Evolutionary conservation across 2,888 invertebrate genomes (phyloP).

Genomic region (Epirrhoe alternata): DNA sequence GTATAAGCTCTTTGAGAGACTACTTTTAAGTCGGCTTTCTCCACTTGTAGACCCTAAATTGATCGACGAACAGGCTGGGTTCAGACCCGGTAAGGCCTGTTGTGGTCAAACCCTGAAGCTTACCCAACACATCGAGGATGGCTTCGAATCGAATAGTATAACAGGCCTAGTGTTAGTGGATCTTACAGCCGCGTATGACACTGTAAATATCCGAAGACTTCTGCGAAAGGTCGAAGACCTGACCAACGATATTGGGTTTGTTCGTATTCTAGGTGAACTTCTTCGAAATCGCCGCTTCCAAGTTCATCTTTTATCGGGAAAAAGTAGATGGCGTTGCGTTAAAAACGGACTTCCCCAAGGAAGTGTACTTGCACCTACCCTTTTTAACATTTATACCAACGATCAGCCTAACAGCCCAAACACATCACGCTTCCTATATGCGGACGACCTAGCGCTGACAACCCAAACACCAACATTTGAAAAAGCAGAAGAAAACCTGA

Average conservation of each 20-base stretch:
- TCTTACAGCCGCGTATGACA: slow-evolving; percentile 17
- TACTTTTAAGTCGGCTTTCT: neutral
- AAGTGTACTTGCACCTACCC: too few relatives aligned
- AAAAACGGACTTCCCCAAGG: too few relatives aligned
- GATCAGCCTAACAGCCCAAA: too few relatives aligned
- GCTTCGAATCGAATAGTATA: slow-evolving; percentile 1
- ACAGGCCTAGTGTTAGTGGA: slow-evolving; percentile 17
- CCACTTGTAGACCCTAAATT: neutral
- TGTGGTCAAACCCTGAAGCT: slow-evolving; percentile 2
- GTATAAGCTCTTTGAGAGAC: neutral
- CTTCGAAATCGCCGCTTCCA: too few relatives aligned
- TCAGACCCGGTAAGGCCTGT: slow-evolving; percentile 13
- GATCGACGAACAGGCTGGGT: slow-evolving; percentile 9
- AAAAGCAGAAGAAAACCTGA: too few relatives aligned
- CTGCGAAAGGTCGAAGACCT: neutral
- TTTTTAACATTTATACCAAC: too few relatives aligned
- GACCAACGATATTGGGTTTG: neutral
- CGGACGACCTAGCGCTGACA: too few relatives aligned
- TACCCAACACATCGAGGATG: neutral
- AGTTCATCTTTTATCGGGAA: too few relatives aligned
- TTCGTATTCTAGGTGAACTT: too few relatives aligned
- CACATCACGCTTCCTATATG: too few relatives aligned
- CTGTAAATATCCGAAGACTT: slow-evolving; percentile 9
- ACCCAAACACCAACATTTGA: too few relatives aligned
- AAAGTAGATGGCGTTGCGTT: too few relatives aligned